Conservation (phyloP, 2,888 invertebrate species). For the Exocentrus adspersus region DNA sequence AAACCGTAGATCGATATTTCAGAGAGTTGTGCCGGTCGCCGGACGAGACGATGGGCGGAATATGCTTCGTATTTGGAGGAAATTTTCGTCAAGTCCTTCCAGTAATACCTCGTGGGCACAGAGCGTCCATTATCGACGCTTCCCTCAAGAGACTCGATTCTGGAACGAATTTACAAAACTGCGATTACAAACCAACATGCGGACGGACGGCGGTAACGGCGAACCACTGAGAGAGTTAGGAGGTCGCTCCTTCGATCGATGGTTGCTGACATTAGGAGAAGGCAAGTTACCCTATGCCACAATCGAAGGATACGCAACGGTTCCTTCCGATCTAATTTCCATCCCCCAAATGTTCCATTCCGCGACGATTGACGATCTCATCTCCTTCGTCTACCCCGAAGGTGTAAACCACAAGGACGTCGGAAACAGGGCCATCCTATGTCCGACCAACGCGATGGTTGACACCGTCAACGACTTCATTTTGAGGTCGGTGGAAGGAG, state of each 20-base stretch:
- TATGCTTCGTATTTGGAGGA: conserved; percentile 38
- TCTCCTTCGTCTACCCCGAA: conserved; percentile 6
- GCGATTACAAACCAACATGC: no score
- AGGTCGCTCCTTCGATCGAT: conserved; percentile 11
- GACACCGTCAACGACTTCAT: conserved; percentile 21
- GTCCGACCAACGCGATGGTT: conserved; percentile 24
- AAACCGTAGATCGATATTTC: conserved; percentile 32
- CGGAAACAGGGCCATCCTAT: conserved; percentile 17
- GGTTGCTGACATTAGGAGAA: conserved; percentile 27
- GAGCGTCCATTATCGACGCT: conserved; percentile 19
- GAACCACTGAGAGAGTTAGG: background rate
- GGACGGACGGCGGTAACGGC: no score
- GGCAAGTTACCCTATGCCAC: conserved; percentile 9
- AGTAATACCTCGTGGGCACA: conserved; percentile 29
- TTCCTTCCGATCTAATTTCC: conserved; percentile 31
- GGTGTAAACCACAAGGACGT: background rate
- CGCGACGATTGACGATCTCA: background rate
- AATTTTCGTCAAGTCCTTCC: conserved; percentile 43
- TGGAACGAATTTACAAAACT: no score
- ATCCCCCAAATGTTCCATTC: conserved; percentile 19
- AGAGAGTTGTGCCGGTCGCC: conserved; percentile 16
- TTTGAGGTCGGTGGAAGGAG: background rate
- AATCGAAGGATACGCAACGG: background rate
- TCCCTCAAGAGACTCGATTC: conserved; percentile 32
- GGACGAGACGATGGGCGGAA: conserved; percentile 29